Evolutionary conservation across 2,113 vertebrate genomes (phyloP), one percentile per base, ranked within the genome.

Genomic region (Octodon degus): DNA sequence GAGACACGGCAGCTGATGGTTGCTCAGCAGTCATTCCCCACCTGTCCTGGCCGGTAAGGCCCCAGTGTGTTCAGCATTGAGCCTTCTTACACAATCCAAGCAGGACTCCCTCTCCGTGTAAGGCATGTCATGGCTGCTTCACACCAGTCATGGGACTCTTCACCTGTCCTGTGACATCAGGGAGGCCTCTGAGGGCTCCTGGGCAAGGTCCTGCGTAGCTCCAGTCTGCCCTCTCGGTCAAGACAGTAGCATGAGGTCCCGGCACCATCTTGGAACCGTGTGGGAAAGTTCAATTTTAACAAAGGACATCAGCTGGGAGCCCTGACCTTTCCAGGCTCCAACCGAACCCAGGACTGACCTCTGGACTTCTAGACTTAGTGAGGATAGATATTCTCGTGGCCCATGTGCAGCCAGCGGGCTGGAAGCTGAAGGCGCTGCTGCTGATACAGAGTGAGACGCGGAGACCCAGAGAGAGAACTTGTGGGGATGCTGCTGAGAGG

Each of bases 121-220:
- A 50, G 25, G 24, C 17, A 7, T 3, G 1, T 2, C 37, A 0
- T 1, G 7, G 53, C 50, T 9, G 0, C 58, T 37, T 67, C 17
- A 43, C 30, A 11, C 68, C 81, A 7, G 7, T 27, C 68, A 9
- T 14, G 27, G 22, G 34, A n/a, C 22, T 91, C 74, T 65, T 32
- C 19, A 24, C 7, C 12, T 19, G 30, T 37, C 67, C 32, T 9
- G 0, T 30, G 65, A 55, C 22, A 27, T 55, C 27, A 83, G 1
- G 2, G 2, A 68, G 7, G n/a, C 40, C 30, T 76, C 7, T 70
- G 72, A 3, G 63, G 19, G 47, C 22, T 17, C 10, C 34, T 55
- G 14, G 50, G 24, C 63, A n/a, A 68, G 2, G 63, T 14, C 5
- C 20, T 22, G 3, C 55, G 43, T 32, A 1, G 11, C 17, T 89